Percentiles rank a stretch among this genome's conserved stretches.
Conservation (phyloP, 37 sponge, comb jelly and placozoan species). For the Eunapius fragilis region DNA sequence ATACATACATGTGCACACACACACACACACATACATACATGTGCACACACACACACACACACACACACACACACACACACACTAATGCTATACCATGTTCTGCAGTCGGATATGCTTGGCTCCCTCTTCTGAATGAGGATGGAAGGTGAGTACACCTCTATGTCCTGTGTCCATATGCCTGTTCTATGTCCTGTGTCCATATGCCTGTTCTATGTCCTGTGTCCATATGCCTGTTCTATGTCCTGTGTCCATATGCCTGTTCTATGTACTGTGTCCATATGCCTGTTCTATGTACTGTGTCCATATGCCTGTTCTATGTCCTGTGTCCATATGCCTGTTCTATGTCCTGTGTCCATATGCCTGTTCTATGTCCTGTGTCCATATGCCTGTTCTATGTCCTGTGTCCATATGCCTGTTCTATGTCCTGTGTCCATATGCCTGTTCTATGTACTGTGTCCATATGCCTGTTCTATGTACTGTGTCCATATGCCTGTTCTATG, state of each 20-base stretch:
- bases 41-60: slow-evolving; percentile 23
- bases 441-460: too few relatives aligned
- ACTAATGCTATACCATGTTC: neutral
- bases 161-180: neutral
- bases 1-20: slow-evolving; percentile 24
- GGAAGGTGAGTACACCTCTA: slow-evolving; percentile 52
- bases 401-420: neutral
- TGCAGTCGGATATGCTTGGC: slow-evolving; percentile 94
- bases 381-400: neutral
- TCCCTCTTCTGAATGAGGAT: slow-evolving; percentile 64
- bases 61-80: slow-evolving; percentile 36
- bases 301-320: too few relatives aligned
- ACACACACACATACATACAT: slow-evolving; percentile 30
- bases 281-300: too few relatives aligned
- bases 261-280: neutral
- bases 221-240: neutral
- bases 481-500: too few relatives aligned
- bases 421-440: neutral
- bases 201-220: too few relatives aligned
- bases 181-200: too few relatives aligned
- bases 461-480: too few relatives aligned
- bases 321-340: neutral
- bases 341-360: too few relatives aligned
- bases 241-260: neutral
- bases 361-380: too few relatives aligned